Evolutionary conservation across 2,888 invertebrate genomes (phyloP), one percentile per base, ranked within the genome.

Genomic region (Zele albiditarsus): DNA sequence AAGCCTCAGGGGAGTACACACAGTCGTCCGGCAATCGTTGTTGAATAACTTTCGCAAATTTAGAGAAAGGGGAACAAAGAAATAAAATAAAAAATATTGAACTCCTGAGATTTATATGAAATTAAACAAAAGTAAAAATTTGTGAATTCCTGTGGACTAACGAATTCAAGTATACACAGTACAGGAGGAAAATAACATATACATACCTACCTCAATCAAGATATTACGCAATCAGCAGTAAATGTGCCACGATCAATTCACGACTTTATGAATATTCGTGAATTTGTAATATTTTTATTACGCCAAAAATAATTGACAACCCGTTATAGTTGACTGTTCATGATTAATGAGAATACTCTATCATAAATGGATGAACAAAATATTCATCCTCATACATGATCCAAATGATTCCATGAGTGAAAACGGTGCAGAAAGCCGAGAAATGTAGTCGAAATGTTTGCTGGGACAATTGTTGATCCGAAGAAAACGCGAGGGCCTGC

Each of bases 401-500:
- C 5, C 6, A n/a, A 46, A 46, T 46, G 3, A 46, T 16, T 16
- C 16, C 16, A n/a, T 46, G 14, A 46, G n/a, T 46, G 46, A 3
- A 46, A 4, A 46, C 3, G 3, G 16, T 20, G 23, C n/a, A 5
- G 3, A 53, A 20, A 1, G 8, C 5, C 5, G 53, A 58, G 77
- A 79, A 76, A 79, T 80, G 78, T 73, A 71, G 27, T 70, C 78
- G 78, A 76, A 77, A 82, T 82, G 82, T 79, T 80, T 77, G 74
- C 78, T 72, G 78, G 75, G n/a, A 65, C 69, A 58, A 73, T 79
- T 20, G n/a, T 53, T 75, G 78, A 77, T 74, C 73, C 82, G 62
- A 84, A 89, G 77, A 87, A 90, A 83, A 89, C 89, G 74, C 90
- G 88, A 78, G 89, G 89, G 80, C 88, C 90, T 63, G 89, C 91